These are phyloP conservation scores for Prunella himalayana DNA, from an alignment of 2,113 vertebrate species.

Conservation along the genomic window DNA sequence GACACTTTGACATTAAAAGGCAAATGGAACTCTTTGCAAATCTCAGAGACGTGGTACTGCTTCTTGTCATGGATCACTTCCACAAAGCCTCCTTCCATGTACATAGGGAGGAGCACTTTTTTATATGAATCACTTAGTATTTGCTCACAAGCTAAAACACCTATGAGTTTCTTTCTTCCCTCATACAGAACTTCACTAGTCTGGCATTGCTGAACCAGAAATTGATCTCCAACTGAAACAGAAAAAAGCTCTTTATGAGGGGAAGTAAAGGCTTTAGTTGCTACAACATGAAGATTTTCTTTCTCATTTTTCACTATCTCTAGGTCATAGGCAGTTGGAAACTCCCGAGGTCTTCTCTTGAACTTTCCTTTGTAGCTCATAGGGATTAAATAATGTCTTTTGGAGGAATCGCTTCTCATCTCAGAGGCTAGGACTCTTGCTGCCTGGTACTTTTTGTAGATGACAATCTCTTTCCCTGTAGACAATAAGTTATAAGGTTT, in stretches of 20 bases:
- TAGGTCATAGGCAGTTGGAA: conserved; percentile 83
- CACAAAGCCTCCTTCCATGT: conserved; percentile 81
- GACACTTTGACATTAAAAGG: conserved; percentile 86
- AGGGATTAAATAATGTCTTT: conserved; percentile 82
- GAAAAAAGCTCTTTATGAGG: conserved; percentile 70
- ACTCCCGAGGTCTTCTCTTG: conserved; percentile 80
- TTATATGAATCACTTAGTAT: conserved; percentile 64
- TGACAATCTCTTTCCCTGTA: conserved; percentile 71
- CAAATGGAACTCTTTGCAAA: conserved; percentile 74
- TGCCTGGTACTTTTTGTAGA: conserved; percentile 75
- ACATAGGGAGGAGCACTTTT: conserved; percentile 77
- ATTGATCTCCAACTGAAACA: conserved; percentile 80
- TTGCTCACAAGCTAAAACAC: conserved; percentile 76
- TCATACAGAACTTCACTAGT: conserved; percentile 61
- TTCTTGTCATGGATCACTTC: conserved; percentile 83
- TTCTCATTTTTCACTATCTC: conserved; percentile 74
- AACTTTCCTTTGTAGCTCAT: conserved; percentile 82
- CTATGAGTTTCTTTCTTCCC: conserved; percentile 48
- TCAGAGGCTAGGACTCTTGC: conserved; percentile 80
- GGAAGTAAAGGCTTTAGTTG: conserved; percentile 77
- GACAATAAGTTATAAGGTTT: conserved; percentile 56
- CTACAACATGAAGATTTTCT: conserved; percentile 79
- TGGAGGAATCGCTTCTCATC: conserved; percentile 73
- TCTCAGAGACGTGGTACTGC: conserved; percentile 75
- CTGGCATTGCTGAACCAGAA: conserved; percentile 72